These are phyloP conservation scores for Rhadina sibilatrix DNA, from an alignment of 2,113 vertebrate genomes.

Conservation along the genomic window DNA sequence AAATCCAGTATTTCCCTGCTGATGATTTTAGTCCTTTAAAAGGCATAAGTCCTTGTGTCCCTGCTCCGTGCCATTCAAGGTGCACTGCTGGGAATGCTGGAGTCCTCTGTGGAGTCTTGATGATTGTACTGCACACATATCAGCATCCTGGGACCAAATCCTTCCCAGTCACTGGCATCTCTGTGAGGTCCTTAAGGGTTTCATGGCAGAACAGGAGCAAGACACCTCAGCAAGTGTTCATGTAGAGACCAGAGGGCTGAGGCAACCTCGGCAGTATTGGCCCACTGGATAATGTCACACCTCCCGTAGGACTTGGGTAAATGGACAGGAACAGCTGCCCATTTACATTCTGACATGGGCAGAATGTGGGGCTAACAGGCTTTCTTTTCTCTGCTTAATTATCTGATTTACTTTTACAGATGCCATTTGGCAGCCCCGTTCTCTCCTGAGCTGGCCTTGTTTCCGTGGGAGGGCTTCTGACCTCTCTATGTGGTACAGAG, in stretches of 20 bases:
- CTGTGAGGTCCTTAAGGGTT: neutral
- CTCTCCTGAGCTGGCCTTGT: neutral
- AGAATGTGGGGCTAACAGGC: neutral
- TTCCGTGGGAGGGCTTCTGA: neutral
- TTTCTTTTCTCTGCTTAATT: neutral
- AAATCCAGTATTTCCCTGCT: neutral
- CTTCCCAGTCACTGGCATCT: neutral
- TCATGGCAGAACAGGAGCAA: neutral
- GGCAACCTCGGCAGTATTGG: neutral
- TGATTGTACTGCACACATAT: accelerated
- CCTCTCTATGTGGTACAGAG: neutral
- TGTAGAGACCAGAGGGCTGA: neutral
- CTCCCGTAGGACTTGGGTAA: neutral
- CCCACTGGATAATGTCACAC: neutral
- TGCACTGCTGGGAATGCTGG: neutral
- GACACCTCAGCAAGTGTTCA: neutral
- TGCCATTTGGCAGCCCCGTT: neutral
- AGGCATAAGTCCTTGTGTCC: neutral
- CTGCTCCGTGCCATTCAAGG: neutral
- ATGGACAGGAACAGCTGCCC: neutral
- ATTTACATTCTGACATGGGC: neutral
- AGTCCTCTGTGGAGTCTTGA: accelerated
- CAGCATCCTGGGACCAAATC: neutral
- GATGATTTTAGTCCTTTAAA: neutral
- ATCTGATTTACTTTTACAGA: neutral